Conservation (phyloP, 2,797 vertebrate species). For the Oryzias dopingdopingensis region DNA sequence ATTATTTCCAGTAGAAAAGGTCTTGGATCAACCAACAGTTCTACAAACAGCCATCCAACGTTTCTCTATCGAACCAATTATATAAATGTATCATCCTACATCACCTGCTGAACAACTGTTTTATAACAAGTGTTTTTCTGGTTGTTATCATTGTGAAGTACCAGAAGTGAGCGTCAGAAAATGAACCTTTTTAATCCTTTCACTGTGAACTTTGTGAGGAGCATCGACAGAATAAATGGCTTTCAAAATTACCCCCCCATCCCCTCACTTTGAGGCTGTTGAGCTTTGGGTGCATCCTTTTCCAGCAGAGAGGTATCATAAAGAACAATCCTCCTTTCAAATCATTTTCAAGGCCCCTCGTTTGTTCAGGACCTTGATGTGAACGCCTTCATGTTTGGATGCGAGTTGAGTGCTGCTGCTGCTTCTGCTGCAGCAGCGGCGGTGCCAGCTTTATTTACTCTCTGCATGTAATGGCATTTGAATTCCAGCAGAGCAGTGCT, state of each 20-base stretch:
- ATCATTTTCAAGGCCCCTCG: constrained; percentile 56
- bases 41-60: too few relatives aligned
- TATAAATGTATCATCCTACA: too few relatives aligned
- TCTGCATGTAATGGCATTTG: constrained; percentile 25
- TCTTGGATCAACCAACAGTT: too few relatives aligned
- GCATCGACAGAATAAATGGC: constrained; percentile 36
- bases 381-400: constrained; percentile 21
- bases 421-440: background rate
- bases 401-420: constrained; percentile 14
- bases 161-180: background rate
- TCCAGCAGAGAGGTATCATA: constrained; percentile 33
- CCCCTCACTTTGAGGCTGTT: constrained; percentile 29
- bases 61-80: too few relatives aligned
- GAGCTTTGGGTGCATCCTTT: constrained; percentile 7
- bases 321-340: constrained; percentile 38
- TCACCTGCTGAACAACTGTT: too few relatives aligned
- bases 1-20: too few relatives aligned
- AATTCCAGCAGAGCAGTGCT: constrained; percentile 16
- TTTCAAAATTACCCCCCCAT: constrained; percentile 23
- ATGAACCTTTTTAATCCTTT: background rate
- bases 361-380: constrained; percentile 32
- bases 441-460: constrained; percentile 43
- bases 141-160: too few relatives aligned
- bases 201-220: too few relatives aligned
- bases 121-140: too few relatives aligned